Base-by-base conservation (phyloP, 2,888 invertebrate species). In the Xylophagus ater region DNA sequence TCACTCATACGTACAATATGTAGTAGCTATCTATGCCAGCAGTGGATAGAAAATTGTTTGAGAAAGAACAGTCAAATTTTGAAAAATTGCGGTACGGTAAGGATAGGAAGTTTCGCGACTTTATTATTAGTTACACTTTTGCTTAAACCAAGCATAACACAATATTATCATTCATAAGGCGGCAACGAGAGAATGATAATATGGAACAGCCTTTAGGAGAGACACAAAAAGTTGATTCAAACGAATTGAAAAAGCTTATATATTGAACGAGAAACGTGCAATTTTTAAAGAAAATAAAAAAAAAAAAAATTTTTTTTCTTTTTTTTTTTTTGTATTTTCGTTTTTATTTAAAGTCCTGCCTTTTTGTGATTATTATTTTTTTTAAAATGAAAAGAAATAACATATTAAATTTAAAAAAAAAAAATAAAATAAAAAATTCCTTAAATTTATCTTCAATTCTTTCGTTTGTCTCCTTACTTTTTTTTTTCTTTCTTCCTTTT, bases 401-500 rank as follows among this genome's bases (percentile, higher is more conserved):
- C 31, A 31, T n/a, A 14, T 37, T 34, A 14, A 36, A 31, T 42
- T 37, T 38, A 35, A 40, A 37, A 33, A 40, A 36, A 33, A 28
- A 32, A 28, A 28, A 34, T 40, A 26, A 29, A 34, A 34, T 21
- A 29, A 34, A 37, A 37, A 37, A 30, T 31, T 26, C 19, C 36
- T 40, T 18, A 35, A 36, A 41, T 37, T 31, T 41, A 44, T 44
- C 39, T 36, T 37, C 40, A 42, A 40, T 44, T 39, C 39, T 28
- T 41, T 39, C 39, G 33, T 34, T 34, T 40, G 34, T 40, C 40
- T 34, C 40, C 24, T 40, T 37, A 29, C 13, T 36, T 30, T 41
- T 20, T 30, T 44, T 41, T 41, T 34, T 30, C 13, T 21, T 40
- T 28, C 34, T 34, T 24, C 29, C 15, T 34, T 32, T 19, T 20